Conservation (phyloP, 2,797 vertebrate species). For the Pampus argenteus region DNA sequence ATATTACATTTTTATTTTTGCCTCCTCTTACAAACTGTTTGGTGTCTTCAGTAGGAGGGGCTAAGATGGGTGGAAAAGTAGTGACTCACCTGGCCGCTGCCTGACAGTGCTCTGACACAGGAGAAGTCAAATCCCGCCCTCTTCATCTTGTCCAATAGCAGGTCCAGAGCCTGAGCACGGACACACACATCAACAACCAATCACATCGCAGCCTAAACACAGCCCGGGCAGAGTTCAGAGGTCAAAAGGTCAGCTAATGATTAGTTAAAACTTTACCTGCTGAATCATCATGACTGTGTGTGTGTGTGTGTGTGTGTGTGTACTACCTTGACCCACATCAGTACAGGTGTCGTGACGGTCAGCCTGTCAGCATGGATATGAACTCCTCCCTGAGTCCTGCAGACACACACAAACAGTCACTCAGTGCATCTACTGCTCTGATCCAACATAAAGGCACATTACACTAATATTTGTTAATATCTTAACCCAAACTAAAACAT, state of each 20-base stretch:
- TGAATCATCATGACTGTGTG: not conserved
- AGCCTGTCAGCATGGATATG: conserved; percentile 88
- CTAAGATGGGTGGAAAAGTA: not conserved
- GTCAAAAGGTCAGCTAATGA: conserved; percentile 12
- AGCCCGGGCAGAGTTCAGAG: not conserved
- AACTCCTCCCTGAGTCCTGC: conserved; percentile 92
- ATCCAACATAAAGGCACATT: too few species aligned
- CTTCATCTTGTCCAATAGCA: conserved; percentile 92
- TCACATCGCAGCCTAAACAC: not conserved
- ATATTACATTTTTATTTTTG: too few species aligned
- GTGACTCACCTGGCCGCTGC: conserved; percentile 91
- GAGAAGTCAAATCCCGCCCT: conserved; percentile 89
- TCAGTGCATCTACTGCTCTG: too few species aligned
- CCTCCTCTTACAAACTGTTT: too few species aligned
- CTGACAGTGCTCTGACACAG: conserved; percentile 89
- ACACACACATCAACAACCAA: conserved; percentile 32
- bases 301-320: conserved; percentile 4
- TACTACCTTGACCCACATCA: conserved; percentile 96
- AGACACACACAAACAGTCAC: too few species aligned
- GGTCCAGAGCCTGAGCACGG: conserved; percentile 89
- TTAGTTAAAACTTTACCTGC: conserved; percentile 1
- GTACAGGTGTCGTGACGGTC: conserved; percentile 93
- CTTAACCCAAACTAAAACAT: too few species aligned
- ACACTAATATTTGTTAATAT: too few species aligned
- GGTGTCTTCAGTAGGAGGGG: not conserved